These are phyloP conservation scores for Leptoclinus maculatus DNA, from an alignment of 2,797 vertebrate genomes.

Conservation along the genomic window DNA sequence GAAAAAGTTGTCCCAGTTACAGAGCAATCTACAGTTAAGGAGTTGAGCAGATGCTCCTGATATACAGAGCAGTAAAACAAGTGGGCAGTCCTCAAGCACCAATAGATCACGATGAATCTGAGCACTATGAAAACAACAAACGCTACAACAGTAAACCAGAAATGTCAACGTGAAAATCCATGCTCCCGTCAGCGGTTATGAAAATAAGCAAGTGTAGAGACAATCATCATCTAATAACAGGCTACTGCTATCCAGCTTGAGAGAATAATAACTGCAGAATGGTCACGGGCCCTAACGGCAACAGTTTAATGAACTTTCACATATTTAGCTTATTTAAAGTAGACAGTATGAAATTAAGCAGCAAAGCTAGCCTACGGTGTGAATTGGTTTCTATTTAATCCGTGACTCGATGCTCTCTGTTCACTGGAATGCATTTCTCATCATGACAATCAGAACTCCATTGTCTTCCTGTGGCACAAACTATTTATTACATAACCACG, in stretches of 20 bases:
- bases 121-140: conserved; percentile 42
- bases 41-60: conserved; percentile 51
- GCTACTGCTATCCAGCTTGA: conserved; percentile 12
- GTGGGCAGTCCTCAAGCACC: conserved; percentile 35
- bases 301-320: conserved; percentile 29
- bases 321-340: conserved; percentile 27
- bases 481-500: conserved; percentile 40
- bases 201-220: conserved; percentile 29
- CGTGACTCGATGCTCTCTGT: conserved; percentile 9
- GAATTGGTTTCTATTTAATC: conserved; percentile 19
- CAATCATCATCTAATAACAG: conserved; percentile 35
- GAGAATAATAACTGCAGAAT: conserved; percentile 32
- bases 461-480: conserved; percentile 34
- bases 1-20: conserved; percentile 53
- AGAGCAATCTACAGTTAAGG: conserved; percentile 54
- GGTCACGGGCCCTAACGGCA: conserved; percentile 11
- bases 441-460: conserved; percentile 22
- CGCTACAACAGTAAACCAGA: conserved; percentile 34
- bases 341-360: conserved; percentile 24
- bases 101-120: conserved; percentile 41
- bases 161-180: conserved; percentile 35
- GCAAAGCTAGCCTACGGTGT: background rate
- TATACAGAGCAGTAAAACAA: conserved; percentile 47
- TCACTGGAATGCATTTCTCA: conserved; percentile 32
- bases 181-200: conserved; percentile 35